Evolutionary conservation across 1,140 invertebrate genomes (phyloP).

Genomic region (Acromyrmex echinatior): DNA sequence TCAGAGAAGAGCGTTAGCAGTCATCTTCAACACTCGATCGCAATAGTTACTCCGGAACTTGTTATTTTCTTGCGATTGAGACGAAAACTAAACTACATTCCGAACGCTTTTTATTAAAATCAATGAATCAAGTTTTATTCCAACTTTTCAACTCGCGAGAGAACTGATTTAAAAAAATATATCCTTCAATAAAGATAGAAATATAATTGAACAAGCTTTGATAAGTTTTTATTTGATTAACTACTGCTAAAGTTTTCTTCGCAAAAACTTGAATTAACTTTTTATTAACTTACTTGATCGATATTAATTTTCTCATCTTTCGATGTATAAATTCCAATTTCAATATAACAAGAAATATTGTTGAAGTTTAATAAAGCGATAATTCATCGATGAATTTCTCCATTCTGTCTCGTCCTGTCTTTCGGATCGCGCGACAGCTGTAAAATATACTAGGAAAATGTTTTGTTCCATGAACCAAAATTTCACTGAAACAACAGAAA

Average conservation of each 20-base stretch:
- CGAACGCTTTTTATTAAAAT: neutral
- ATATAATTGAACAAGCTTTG: neutral
- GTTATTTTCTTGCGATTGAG: neutral
- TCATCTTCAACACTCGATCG: neutral
- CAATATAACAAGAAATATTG: neutral
- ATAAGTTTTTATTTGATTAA: neutral
- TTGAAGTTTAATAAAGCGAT: neutral
- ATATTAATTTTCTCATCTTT: constrained; percentile 30
- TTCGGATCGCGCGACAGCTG: neutral
- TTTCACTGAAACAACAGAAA: too few species aligned
- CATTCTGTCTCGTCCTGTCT: neutral
- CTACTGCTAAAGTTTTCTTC: neutral
- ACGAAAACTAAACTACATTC: neutral
- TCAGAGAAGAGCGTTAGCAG: neutral
- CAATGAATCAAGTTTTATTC: neutral
- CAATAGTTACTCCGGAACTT: neutral
- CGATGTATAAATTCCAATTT: neutral
- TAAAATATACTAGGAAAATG: neutral
- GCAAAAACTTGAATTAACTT: neutral
- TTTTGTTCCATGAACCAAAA: too few species aligned
- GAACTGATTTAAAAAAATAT: neutral
- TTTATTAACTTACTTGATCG: neutral
- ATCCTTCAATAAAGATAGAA: constrained; percentile 18
- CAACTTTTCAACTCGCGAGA: neutral
- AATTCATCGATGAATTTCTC: neutral